These are phyloP conservation scores for Mesitornis unicolor DNA, from an alignment of 2,113 vertebrate species.

Conservation along the genomic window DNA sequence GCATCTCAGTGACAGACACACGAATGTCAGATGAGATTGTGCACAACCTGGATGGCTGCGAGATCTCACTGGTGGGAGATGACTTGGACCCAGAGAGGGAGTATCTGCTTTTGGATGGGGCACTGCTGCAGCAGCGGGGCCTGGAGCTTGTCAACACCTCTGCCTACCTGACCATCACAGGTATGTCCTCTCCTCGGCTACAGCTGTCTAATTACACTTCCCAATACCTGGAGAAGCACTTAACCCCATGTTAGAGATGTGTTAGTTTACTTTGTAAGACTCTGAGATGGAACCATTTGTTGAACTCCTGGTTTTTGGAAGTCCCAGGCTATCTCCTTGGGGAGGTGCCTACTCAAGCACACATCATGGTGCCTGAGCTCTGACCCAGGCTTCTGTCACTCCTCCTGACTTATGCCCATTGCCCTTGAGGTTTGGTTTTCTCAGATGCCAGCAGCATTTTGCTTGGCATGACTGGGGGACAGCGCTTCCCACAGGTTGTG, in stretches of 20 bases:
- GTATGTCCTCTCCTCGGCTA: slow-evolving; percentile 54
- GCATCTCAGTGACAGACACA: slow-evolving; percentile 72
- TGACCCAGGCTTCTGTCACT: not conserved
- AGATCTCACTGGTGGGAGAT: slow-evolving; percentile 91
- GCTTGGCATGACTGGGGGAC: not conserved
- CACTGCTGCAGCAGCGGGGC: slow-evolving; percentile 85
- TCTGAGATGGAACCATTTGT: not conserved
- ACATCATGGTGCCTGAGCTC: not conserved
- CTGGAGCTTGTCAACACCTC: slow-evolving; percentile 94
- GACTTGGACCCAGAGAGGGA: slow-evolving; percentile 91
- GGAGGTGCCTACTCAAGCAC: not conserved
- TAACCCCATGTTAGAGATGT: not conserved
- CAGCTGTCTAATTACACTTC: not conserved
- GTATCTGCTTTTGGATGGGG: slow-evolving; percentile 87
- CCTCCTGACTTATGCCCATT: not conserved
- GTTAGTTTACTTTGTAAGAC: not conserved
- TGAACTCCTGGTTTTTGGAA: not conserved
- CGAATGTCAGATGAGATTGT: slow-evolving; percentile 94
- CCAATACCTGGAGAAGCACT: not conserved
- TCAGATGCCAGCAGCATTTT: not conserved
- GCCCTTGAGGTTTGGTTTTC: not conserved
- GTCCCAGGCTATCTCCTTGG: not conserved
- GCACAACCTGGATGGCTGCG: slow-evolving; percentile 94
- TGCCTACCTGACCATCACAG: slow-evolving; percentile 91
- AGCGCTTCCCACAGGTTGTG: not conserved